A percentile compares a stretch with the other conserved stretches of the same genome.
These are phyloP conservation scores for Lycaena phlaeas DNA, from an alignment of 2,888 invertebrate species.

Conservation along the genomic window DNA sequence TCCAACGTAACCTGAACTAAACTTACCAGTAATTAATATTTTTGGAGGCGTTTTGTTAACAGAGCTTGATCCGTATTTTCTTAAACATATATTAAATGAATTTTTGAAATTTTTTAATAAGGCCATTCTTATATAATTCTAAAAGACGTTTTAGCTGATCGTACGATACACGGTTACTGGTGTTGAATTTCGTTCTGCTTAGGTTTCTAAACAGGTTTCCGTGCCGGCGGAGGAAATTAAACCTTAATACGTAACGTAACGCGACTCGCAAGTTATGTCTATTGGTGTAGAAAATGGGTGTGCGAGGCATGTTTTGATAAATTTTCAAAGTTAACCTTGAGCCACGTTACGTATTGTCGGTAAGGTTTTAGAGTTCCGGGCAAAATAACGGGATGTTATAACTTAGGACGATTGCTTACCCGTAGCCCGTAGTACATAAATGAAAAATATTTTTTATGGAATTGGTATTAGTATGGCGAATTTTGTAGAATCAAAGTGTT, in stretches of 20 bases:
- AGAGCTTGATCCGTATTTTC: constrained; percentile 38
- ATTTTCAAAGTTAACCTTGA: neutral
- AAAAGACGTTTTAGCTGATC: constrained; percentile 36
- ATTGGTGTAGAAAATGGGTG: constrained; percentile 32
- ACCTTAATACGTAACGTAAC: constrained; percentile 24
- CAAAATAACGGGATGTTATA: no score
- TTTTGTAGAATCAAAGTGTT: no score
- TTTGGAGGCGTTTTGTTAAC: constrained; percentile 50
- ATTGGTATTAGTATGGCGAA: no score
- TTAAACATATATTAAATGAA: constrained; percentile 29
- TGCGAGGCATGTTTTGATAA: constrained; percentile 23
- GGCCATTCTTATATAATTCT: constrained; percentile 25
- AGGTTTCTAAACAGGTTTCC: constrained; percentile 13
- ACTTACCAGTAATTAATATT: constrained; percentile 74
- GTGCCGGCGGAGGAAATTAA: constrained; percentile 24
- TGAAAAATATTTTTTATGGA: no score
- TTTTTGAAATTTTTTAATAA: constrained; percentile 41
- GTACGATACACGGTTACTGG: constrained; percentile 42
- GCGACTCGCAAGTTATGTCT: constrained; percentile 14
- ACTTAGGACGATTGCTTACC: no score
- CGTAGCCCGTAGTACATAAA: no score
- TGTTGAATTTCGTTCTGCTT: neutral
- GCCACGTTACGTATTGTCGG: neutral
- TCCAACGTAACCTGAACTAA: no score
- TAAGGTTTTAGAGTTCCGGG: no score